Evolutionary conservation across 2,113 vertebrate genomes (phyloP), one percentile per base, ranked within the genome.

Genomic region (Hemiscyllium ocellatum): DNA sequence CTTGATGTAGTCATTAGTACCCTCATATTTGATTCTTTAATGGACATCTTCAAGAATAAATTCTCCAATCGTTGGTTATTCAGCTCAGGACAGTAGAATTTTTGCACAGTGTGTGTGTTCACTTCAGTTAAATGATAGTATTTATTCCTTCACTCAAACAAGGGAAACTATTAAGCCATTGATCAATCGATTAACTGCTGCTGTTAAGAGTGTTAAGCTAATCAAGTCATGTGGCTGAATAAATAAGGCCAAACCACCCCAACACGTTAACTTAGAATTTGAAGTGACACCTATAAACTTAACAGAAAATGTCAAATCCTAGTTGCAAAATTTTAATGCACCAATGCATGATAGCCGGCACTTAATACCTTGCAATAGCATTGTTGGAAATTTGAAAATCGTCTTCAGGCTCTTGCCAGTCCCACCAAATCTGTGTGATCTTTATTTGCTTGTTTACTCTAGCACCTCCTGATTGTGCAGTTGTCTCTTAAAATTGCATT

Each of bases 251-350:
- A 97, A 97, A 97, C 97, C 96, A 96, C 95, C 96, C 97, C 98
- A 97, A 97, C 97, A 98, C 97, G 97, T 97, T 98, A 98, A 98
- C 98, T 98, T 97, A 96, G 97, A 97, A 97, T 97, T 98, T 96
- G 96, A 95, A 95, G 96, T 96, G 96, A 97, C 96, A 97, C 97
- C 97, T 96, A 96, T 97, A 96, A 97, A 97, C 96, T 96, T 96
- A 94, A 95, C 29, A 97, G 95, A 78, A 96, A 97, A 96, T 96
- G 97, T 96, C 96, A 95, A 94, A 96, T 96, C 94, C 96, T 96
- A 96, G 96, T 96, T 96, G 96, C 96, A 96, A 97, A 96, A 96
- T 96, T 96, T 96, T 86, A 52, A 95, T 96, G 96, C 96, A 96
- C 95, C 96, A 96, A 96, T 96, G 47, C 85, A 96, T 96, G 97